Conservation (phyloP, 1,140 invertebrate genomes). For the Lysiphlebus fabarum region DNA sequence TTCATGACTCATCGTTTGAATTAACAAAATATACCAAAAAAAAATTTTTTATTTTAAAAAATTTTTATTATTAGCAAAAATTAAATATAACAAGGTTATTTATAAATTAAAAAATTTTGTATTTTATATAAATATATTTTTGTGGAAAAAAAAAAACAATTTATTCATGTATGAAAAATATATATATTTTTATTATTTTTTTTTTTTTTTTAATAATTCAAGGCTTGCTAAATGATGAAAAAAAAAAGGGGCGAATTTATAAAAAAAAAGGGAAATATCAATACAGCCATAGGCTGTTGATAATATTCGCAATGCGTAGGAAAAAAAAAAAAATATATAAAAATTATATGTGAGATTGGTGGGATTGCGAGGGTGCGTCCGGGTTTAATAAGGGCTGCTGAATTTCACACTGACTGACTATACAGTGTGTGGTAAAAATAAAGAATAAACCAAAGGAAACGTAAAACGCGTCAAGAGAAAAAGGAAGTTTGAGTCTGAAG, state of each 20-base stretch:
- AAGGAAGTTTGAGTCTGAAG: not conserved
- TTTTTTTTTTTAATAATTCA: too few relatives aligned
- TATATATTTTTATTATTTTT: too few relatives aligned
- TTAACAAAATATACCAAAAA: conserved; percentile 13
- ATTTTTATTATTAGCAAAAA: too few relatives aligned
- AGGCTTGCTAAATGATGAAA: not conserved
- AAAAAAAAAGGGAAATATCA: conserved; percentile 18
- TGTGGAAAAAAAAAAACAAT: too few relatives aligned
- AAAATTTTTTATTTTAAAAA: too few relatives aligned
- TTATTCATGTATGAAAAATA: too few relatives aligned
- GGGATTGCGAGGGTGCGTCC: conserved; percentile 34
- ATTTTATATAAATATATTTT: too few relatives aligned
- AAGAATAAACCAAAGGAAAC: too few relatives aligned
- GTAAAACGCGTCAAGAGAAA: too few relatives aligned
- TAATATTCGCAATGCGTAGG: conserved; percentile 21
- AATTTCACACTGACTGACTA: conserved; percentile 51
- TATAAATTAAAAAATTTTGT: too few relatives aligned
- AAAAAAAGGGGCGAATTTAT: conserved; percentile 15
- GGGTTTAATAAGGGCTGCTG: conserved; percentile 53
- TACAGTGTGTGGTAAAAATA: too few relatives aligned
- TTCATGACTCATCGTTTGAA: conserved; percentile 45
- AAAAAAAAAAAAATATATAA: conserved; percentile 1
- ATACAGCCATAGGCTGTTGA: conserved; percentile 4
- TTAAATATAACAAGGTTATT: too few relatives aligned
- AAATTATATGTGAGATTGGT: not conserved